These are phyloP conservation scores for Euglossa dilemma DNA, from an alignment of 1,140 invertebrate genomes.

Conservation along the genomic window DNA sequence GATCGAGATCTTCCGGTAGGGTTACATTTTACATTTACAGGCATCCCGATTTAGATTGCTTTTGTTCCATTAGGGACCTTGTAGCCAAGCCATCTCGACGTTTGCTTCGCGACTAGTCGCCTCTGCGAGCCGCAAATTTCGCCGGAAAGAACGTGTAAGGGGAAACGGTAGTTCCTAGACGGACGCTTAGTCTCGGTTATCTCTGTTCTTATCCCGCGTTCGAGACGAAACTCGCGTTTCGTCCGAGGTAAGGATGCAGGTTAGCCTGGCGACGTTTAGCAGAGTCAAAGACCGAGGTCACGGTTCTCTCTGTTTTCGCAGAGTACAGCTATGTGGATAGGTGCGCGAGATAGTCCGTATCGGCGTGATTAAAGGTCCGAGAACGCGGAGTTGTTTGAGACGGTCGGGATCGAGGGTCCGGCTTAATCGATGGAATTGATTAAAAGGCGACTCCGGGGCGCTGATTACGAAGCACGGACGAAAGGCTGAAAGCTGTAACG, in stretches of 20 bases:
- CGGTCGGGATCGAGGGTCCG: neutral
- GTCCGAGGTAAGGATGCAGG: too few relatives aligned
- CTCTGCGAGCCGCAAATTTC: too few relatives aligned
- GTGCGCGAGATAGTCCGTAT: neutral
- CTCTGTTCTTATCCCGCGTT: too few relatives aligned
- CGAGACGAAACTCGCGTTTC: too few relatives aligned
- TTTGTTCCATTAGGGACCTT: neutral
- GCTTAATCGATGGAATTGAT: neutral
- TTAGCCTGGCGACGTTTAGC: too few relatives aligned
- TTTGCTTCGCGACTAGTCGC: too few relatives aligned
- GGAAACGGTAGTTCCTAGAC: too few relatives aligned
- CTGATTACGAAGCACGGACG: neutral
- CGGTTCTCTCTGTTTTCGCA: neutral
- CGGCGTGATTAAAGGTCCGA: neutral
- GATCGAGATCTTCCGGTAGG: slow-evolving; percentile 51
- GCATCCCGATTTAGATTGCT: slow-evolving; percentile 19
- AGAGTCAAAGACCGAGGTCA: neutral
- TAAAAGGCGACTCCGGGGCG: neutral
- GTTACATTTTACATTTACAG: slow-evolving; percentile 36
- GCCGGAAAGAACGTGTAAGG: too few relatives aligned
- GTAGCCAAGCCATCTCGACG: too few relatives aligned
- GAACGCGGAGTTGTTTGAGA: neutral
- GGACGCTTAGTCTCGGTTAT: too few relatives aligned
- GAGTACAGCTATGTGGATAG: neutral
- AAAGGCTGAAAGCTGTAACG: neutral